Conservation (phyloP, 64 coral and sea anemone species). For the Montipora foliosa region DNA sequence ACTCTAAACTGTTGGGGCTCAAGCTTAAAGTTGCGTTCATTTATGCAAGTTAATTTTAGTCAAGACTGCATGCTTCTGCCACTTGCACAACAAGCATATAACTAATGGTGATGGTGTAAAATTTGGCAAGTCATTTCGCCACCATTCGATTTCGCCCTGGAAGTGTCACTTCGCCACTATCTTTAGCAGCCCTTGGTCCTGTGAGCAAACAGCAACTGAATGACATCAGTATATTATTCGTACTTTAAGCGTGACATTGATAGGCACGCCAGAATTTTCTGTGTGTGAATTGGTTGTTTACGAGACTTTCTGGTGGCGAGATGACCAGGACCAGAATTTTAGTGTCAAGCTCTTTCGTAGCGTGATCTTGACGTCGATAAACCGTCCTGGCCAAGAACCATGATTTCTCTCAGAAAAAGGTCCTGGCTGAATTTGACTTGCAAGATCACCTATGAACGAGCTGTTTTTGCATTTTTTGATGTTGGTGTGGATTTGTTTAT, state of each 20-base stretch:
- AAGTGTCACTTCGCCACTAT: too few relatives aligned
- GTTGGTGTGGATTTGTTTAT: neutral
- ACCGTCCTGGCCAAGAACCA: neutral
- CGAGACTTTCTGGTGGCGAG: too few relatives aligned
- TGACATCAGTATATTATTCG: too few relatives aligned
- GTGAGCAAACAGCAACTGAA: too few relatives aligned
- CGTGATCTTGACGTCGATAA: neutral
- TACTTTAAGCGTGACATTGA: too few relatives aligned
- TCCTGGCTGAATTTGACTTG: neutral
- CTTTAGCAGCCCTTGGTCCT: too few relatives aligned
- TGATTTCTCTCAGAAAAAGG: neutral
- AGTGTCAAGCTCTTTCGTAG: slow-evolving; percentile 12
- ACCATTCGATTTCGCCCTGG: too few relatives aligned
- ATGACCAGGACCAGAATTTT: neutral
- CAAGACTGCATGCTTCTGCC: neutral
- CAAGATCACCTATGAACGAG: neutral
- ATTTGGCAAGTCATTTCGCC: too few relatives aligned
- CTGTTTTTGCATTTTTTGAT: neutral
- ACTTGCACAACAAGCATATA: neutral
- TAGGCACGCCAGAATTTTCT: too few relatives aligned
- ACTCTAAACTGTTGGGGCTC: neutral
- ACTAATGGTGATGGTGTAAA: neutral
- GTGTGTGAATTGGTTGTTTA: too few relatives aligned
- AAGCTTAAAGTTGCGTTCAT: neutral
- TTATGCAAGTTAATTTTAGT: too few relatives aligned